A percentile compares a stretch with the other conserved stretches of the same genome.
Conservation (phyloP, 2,113 vertebrate species). For the Mesocricetus auratus region DNA sequence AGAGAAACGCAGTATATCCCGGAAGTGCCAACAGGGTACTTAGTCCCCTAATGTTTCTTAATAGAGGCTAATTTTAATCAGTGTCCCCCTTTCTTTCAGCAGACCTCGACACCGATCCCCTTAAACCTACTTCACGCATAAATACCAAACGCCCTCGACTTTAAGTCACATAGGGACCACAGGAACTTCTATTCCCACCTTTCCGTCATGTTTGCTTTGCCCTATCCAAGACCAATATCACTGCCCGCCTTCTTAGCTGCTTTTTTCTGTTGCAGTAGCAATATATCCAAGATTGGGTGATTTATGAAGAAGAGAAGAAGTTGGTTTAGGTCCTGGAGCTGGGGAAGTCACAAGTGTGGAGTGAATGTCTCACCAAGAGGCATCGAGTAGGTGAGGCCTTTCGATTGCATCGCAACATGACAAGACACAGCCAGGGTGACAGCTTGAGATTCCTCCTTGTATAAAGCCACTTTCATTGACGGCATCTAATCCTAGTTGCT, state of each 20-base stretch:
- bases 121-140: not conserved
- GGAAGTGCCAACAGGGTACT: not conserved
- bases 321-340: not conserved
- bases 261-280: not conserved
- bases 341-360: not conserved
- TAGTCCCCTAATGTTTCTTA: not conserved
- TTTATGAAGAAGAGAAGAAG: not conserved
- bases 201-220: not conserved
- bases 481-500: not conserved
- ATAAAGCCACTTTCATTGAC: not conserved
- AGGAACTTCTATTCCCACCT: not conserved
- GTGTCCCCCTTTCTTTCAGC: not conserved
- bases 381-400: not conserved
- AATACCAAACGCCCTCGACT: not conserved
- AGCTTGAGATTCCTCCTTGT: not conserved
- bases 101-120: not conserved
- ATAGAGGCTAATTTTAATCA: not conserved
- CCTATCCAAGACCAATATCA: not conserved
- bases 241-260: not conserved
- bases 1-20: not conserved
- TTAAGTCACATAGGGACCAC: fast-evolving
- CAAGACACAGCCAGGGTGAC: not conserved
- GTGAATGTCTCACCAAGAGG: not conserved
- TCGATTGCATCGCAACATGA: not conserved
- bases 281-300: not conserved